These are phyloP conservation scores for Fregata magnificens DNA, from an alignment of 2,113 vertebrate genomes.

Conservation along the genomic window DNA sequence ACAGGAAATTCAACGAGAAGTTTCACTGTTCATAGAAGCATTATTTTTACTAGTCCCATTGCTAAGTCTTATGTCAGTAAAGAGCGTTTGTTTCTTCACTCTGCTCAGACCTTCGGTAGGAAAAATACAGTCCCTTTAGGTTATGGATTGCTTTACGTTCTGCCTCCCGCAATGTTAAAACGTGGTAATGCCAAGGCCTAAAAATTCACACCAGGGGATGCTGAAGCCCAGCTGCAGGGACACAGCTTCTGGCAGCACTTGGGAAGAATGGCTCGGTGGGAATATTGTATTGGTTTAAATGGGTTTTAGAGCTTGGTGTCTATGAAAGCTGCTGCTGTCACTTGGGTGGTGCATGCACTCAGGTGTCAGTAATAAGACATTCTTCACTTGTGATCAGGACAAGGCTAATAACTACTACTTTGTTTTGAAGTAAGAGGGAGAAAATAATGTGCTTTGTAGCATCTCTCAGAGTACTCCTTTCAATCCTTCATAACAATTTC, in stretches of 20 bases:
- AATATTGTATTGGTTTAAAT: neutral
- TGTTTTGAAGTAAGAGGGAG: neutral
- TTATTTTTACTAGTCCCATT: neutral
- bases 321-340: neutral
- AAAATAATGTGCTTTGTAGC: neutral
- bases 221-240: neutral
- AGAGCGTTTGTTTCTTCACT: neutral
- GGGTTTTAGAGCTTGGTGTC: neutral
- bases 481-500: neutral
- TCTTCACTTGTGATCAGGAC: neutral
- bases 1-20: constrained; percentile 19
- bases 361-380: neutral
- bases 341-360: neutral
- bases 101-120: neutral
- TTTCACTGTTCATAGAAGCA: neutral
- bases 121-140: neutral
- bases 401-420: neutral
- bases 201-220: neutral
- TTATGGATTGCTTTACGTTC: neutral
- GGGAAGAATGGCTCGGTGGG: neutral
- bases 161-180: fast-evolving
- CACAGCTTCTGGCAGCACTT: neutral
- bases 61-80: neutral
- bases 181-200: neutral
- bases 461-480: neutral